Evolutionary conservation across 2,797 vertebrate species (phyloP).

Genomic region (Sebastolobus alascanus): DNA sequence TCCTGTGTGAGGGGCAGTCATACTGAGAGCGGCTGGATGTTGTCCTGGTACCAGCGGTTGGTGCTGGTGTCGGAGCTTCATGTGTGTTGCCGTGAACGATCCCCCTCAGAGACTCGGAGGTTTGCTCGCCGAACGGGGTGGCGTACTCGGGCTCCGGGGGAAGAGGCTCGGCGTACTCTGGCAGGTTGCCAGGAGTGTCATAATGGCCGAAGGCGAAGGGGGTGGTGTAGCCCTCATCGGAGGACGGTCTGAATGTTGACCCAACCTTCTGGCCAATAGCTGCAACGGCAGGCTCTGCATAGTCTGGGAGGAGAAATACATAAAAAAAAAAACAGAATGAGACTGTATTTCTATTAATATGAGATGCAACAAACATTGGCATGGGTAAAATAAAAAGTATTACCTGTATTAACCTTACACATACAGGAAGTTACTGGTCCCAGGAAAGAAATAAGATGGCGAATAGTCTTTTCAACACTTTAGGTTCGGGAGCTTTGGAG

Average conservation of each 20-base stretch:
- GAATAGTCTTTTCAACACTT: neutral
- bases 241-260: conserved; percentile 86
- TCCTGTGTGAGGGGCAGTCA: conserved; percentile 82
- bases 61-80: conserved; percentile 4
- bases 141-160: conserved; percentile 90
- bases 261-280: conserved; percentile 78
- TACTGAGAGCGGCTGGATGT: conserved; percentile 68
- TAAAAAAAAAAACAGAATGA: conserved; percentile 14
- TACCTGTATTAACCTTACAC: too few relatives aligned
- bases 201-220: conserved; percentile 87
- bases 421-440: neutral
- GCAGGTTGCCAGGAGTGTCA: conserved; percentile 82
- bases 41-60: conserved; percentile 7
- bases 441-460: neutral
- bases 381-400: too few relatives aligned
- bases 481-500: neutral
- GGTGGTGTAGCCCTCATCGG: conserved; percentile 86
- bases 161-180: conserved; percentile 89
- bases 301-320: conserved; percentile 78
- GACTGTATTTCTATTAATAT: neutral
- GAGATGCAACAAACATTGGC: neutral
- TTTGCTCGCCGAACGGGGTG: conserved; percentile 86
- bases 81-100: conserved; percentile 29
- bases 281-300: conserved; percentile 85
- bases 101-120: conserved; percentile 46